These are phyloP conservation scores for Chalcosyrphus nemorum DNA, from an alignment of 2,888 invertebrate genomes.

Conservation along the genomic window DNA sequence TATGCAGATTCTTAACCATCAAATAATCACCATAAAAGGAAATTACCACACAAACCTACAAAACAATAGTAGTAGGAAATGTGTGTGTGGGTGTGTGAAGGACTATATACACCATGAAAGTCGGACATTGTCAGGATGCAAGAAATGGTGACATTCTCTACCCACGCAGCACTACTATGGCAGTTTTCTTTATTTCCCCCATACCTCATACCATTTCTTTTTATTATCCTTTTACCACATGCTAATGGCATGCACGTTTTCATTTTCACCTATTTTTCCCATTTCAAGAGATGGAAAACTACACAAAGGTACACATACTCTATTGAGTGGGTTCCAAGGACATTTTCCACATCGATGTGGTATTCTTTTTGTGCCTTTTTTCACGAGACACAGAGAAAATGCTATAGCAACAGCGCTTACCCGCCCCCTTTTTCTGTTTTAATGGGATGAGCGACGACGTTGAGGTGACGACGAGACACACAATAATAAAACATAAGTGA, in stretches of 20 bases:
- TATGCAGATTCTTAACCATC: slow-evolving; percentile 47
- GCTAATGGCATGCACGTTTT: slow-evolving; percentile 52
- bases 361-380: neutral
- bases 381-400: neutral
- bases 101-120: slow-evolving; percentile 5
- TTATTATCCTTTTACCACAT: slow-evolving; percentile 41
- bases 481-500: slow-evolving; percentile 22
- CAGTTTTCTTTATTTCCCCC: neutral
- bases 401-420: slow-evolving; percentile 1
- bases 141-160: slow-evolving; percentile 46
- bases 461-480: neutral
- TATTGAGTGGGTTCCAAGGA: slow-evolving; percentile 27
- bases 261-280: slow-evolving; percentile 49
- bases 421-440: slow-evolving; percentile 1
- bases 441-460: slow-evolving; percentile 36
- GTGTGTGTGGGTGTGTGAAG: too few relatives aligned
- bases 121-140: slow-evolving; percentile 53
- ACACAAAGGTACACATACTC: neutral
- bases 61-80: slow-evolving; percentile 39
- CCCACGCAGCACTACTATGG: neutral
- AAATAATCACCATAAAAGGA: slow-evolving; percentile 62
- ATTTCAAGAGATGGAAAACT: slow-evolving; percentile 15
- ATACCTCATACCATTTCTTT: neutral
- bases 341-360: slow-evolving; percentile 40
- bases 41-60: slow-evolving; percentile 24